Evolutionary conservation across 2,888 invertebrate species (phyloP).

Genomic region (Orchesella flavescens): DNA sequence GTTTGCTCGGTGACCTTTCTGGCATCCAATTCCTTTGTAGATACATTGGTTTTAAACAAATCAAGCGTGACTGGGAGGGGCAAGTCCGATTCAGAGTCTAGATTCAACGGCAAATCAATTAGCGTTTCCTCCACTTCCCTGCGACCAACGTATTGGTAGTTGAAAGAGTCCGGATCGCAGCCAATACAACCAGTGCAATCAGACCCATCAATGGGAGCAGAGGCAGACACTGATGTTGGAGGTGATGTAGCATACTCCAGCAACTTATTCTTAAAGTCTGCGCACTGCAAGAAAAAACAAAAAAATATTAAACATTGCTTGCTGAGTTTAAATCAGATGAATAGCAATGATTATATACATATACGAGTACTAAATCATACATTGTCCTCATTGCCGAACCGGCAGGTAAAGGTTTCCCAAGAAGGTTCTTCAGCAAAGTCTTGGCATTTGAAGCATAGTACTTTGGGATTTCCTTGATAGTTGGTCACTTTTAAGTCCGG

Average conservation of each 20-base stretch:
- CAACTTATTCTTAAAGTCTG: background rate
- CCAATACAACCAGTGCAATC: conserved; percentile 59
- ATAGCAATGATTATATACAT: too few species aligned
- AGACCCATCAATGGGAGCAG: background rate
- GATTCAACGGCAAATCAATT: conserved; percentile 14
- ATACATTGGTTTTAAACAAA: conserved; percentile 11
- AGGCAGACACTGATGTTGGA: background rate
- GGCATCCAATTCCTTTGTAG: background rate
- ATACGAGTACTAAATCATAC: conserved; percentile 49
- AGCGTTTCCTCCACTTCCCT: background rate
- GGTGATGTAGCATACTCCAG: background rate
- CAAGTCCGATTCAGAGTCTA: conserved; percentile 4
- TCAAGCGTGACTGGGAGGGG: background rate
- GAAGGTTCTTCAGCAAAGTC: conserved; percentile 74
- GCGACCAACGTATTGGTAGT: too few species aligned
- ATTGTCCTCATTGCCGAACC: conserved; percentile 73
- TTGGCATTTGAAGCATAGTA: conserved; percentile 73
- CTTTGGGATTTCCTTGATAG: conserved; percentile 72
- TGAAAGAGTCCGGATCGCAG: conserved; percentile 65
- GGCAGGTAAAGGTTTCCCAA: conserved; percentile 75
- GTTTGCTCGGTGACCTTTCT: background rate
- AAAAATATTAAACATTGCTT: too few species aligned
- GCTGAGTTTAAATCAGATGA: too few species aligned
- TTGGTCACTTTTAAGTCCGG: conserved; percentile 72
- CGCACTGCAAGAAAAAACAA: background rate